phyloP scores from a whole-genome alignment of 2,113 vertebrate genomes.

The Aythya baeri region DNA sequence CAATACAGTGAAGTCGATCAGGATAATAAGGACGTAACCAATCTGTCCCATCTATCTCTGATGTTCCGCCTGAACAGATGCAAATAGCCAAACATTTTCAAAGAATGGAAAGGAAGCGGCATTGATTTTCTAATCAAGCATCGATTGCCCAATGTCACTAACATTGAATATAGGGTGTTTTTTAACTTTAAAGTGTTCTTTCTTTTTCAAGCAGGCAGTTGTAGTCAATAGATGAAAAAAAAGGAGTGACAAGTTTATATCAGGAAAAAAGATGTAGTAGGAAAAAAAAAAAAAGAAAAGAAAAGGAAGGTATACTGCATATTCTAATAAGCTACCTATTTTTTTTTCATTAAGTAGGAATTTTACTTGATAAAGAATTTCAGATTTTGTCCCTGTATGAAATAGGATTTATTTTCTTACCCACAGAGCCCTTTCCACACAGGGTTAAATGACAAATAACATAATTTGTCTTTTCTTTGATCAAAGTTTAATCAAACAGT shows the following conservation, averaged over 20 bases:
- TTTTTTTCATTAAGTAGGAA: not conserved
- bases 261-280: not conserved
- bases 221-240: not conserved
- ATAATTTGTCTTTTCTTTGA: slow-evolving; percentile 40
- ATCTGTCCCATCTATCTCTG: not conserved
- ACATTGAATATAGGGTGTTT: not conserved
- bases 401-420: not conserved
- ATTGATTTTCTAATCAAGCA: slow-evolving; percentile 46
- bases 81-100: not conserved
- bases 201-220: not conserved
- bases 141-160: not conserved
- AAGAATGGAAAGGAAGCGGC: not conserved
- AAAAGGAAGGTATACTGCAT: not conserved
- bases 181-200: not conserved
- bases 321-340: not conserved
- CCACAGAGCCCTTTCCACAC: not conserved
- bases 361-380: not conserved
- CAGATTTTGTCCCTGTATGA: not conserved
- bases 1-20: not conserved
- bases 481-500: slow-evolving; percentile 62
- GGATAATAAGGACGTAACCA: not conserved
- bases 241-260: not conserved
- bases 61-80: not conserved
- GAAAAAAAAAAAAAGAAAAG: not conserved
- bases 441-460: slow-evolving; percentile 8